A percentile compares a stretch with the other conserved stretches of the same genome.
Evolutionary conservation across 35 echinoderm and acorn worm genomes (phyloP).

Genomic region (Chiridota heheva): DNA sequence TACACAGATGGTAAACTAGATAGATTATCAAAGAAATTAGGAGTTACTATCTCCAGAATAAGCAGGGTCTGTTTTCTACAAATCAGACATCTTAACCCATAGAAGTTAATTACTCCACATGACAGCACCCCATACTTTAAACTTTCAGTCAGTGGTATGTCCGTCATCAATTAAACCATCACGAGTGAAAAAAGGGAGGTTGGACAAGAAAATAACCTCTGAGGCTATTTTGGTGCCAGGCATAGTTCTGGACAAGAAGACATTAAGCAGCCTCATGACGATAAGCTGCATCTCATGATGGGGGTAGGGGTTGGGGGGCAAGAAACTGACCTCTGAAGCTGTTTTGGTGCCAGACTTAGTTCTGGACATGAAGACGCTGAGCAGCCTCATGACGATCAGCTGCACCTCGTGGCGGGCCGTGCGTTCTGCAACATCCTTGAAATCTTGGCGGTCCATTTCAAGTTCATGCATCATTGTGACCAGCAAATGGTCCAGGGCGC

Average conservation of each 20-base stretch:
- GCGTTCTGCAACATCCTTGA: conserved; percentile 75
- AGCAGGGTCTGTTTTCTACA: no score
- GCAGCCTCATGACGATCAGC: conserved; percentile 97
- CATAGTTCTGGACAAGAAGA: conserved; percentile 98
- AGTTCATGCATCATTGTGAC: conserved; percentile 71
- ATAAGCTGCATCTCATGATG: conserved; percentile 98
- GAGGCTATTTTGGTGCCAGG: conserved; percentile 91
- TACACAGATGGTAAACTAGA: no score
- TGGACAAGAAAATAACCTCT: conserved; percentile 57
- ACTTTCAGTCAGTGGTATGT: no score
- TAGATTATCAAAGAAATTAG: no score
- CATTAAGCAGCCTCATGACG: conserved; percentile 97
- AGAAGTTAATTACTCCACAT: no score
- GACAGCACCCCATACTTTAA: no score
- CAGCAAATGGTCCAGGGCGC: conserved; percentile 73
- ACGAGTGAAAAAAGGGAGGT: no score
- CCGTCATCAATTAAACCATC: no score
- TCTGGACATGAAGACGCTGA: conserved; percentile 99
- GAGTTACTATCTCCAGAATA: no score
- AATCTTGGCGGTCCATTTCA: conserved; percentile 68
- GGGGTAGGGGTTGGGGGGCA: not conserved
- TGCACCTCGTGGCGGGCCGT: conserved; percentile 94
- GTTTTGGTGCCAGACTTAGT: conserved; percentile 98
- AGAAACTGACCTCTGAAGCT: conserved; percentile 72
- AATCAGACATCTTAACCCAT: no score